A percentile compares a stretch with the other conserved stretches of the same genome.
Conservation (phyloP, 2,888 invertebrate species). For the Rhodophaea formosa region DNA sequence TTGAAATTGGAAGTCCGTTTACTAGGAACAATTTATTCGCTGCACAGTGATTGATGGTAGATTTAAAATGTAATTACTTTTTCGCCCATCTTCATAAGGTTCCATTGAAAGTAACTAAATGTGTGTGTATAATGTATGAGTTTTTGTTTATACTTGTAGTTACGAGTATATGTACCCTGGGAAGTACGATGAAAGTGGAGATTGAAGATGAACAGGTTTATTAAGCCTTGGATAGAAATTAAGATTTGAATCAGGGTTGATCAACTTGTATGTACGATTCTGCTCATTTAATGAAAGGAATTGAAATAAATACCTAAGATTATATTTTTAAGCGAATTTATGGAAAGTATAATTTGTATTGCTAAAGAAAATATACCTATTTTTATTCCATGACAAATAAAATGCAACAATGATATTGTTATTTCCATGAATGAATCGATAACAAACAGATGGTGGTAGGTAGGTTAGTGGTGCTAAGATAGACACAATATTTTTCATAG, state of each 20-base stretch:
- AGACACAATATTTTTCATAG: constrained; percentile 70
- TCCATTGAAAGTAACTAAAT: background rate
- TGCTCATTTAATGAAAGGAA: constrained; percentile 39
- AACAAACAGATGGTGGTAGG: constrained; percentile 25
- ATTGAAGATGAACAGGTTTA: background rate
- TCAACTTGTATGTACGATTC: constrained; percentile 18
- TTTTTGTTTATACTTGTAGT: too few relatives aligned
- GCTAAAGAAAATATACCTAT: constrained; percentile 4
- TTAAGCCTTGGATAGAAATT: constrained; percentile 3
- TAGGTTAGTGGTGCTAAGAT: constrained; percentile 74
- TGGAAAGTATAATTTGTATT: constrained; percentile 2
- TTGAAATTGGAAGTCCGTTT: background rate
- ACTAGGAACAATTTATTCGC: background rate
- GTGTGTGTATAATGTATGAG: background rate
- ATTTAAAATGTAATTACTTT: background rate
- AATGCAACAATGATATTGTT: constrained; percentile 13
- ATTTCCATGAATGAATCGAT: constrained; percentile 4
- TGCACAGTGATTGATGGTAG: background rate
- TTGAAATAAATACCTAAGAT: constrained; percentile 27
- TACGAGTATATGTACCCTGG: too few relatives aligned
- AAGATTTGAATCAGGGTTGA: constrained; percentile 15
- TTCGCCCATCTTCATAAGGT: background rate
- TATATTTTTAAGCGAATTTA: constrained; percentile 5
- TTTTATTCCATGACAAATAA: background rate
- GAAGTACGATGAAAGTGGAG: background rate